A percentile compares a stretch with the other conserved stretches of the same genome.
These are phyloP conservation scores for Temnothorax rugatulus DNA, from an alignment of 2,888 invertebrate species.

Conservation along the genomic window DNA sequence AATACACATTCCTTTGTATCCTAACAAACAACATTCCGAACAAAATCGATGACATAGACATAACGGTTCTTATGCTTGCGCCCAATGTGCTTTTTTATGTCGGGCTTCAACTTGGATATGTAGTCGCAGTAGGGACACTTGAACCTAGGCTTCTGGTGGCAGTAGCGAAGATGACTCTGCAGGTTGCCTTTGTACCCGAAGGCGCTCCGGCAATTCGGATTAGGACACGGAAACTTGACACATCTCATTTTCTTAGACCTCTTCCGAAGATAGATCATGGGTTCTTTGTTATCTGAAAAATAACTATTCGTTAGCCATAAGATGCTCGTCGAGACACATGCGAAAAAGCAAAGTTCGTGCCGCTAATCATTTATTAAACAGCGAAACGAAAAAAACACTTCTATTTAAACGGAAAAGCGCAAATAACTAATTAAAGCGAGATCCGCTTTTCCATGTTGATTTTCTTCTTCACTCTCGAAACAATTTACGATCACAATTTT, in stretches of 20 bases:
- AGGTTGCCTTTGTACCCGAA: conserved; percentile 76
- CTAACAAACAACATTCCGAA: too few relatives aligned
- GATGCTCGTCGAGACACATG: not conserved
- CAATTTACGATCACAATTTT: not conserved
- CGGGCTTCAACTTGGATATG: conserved; percentile 76
- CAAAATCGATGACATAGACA: not conserved
- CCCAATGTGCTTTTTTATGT: conserved; percentile 72
- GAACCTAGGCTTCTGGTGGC: conserved; percentile 86
- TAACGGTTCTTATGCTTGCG: not conserved
- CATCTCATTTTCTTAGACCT: not conserved
- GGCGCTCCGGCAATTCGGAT: conserved; percentile 72
- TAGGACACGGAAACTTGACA: conserved; percentile 78
- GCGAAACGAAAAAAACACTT: not conserved
- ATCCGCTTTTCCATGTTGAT: not conserved
- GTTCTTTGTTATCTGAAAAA: conserved; percentile 64
- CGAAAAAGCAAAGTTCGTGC: not conserved
- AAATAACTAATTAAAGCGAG: not conserved
- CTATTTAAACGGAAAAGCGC: too few relatives aligned
- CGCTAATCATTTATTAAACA: not conserved
- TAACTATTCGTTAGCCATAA: conserved; percentile 59
- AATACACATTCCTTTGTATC: too few relatives aligned
- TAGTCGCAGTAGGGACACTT: conserved; percentile 81
- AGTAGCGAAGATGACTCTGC: conserved; percentile 86
- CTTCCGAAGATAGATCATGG: not conserved
- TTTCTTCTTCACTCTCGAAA: not conserved